Base-by-base conservation (phyloP, 2,888 invertebrate species). In the Alcis repandata region DNA sequence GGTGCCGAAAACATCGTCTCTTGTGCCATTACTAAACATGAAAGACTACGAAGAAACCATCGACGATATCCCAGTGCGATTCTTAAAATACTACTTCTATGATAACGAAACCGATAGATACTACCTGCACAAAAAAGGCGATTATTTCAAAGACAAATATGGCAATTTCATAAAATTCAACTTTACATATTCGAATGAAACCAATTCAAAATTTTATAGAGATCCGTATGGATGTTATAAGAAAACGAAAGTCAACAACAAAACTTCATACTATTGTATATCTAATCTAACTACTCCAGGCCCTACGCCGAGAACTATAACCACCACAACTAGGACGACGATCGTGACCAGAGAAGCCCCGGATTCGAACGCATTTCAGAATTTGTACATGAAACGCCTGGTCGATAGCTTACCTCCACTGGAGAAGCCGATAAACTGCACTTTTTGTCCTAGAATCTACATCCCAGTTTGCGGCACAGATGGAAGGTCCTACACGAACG, bases 391-490 rank as follows among this genome's bases (percentile, higher is more conserved):
- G 33, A 56, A 36, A 20, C 2, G 20, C 9, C 3, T 56, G 0
- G n/a, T 36, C 1, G 56, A 56, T n/a, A 33, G 9, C 15, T 33
- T 56, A 17, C 33, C 36, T 1, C 56, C 45, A 3, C n/a, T 56
- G n/a, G 33, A 56, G 20, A 36, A 2, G 9, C 4, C 0, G 0
- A 4, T 43, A 10, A 20, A 33, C 6, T 56, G 56, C n/a, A 20
- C n/a, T 3, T 32, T 4, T 13, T 56, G 56, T 13, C 56, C 56
- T 2, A 17, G 56, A 1, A 20, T 45, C 8, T 56, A 56, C 11
- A 45, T 56, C 7, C 56, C 56, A 1, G 56, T 56, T 1, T 56
- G 56, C 20, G 56, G 56, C 3, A 10, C 45, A 4, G 56, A 56
- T 9, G 56, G 56, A 0, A 43, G 15, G 19, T 45, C 45, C 11